Conservation (phyloP, 2,888 invertebrate species). For the Drosophila meridiana region DNA sequence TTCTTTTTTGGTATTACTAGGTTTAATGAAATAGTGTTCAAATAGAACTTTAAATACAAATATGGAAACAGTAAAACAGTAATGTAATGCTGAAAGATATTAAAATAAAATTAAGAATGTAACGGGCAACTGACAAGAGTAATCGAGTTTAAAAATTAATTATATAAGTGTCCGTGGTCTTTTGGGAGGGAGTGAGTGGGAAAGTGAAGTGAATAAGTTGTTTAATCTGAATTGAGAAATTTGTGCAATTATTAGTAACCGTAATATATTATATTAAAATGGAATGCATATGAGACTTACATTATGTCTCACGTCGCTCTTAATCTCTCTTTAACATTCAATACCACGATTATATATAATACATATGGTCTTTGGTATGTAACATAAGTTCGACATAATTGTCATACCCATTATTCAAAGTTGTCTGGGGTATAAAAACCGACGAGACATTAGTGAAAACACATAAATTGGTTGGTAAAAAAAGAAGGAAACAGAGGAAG, state of each 20-base stretch:
- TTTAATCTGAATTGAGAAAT: too few relatives aligned
- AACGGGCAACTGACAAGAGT: too few relatives aligned
- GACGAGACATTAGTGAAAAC: constrained; percentile 7
- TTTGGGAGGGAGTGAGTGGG: too few relatives aligned
- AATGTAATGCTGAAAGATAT: too few relatives aligned
- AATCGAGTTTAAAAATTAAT: too few relatives aligned
- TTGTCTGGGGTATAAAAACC: not conserved
- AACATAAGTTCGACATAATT: not conserved
- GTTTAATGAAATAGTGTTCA: too few relatives aligned
- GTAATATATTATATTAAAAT: not conserved
- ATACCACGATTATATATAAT: not conserved
- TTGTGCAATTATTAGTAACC: not conserved
- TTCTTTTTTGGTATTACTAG: too few relatives aligned
- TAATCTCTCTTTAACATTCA: not conserved
- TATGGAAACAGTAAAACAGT: too few relatives aligned
- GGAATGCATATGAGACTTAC: not conserved
- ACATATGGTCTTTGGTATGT: not conserved
- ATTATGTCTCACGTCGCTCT: not conserved
- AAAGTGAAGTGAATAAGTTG: too few relatives aligned
- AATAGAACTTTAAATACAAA: too few relatives aligned
- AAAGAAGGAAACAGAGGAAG: constrained; percentile 22
- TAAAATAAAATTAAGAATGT: too few relatives aligned
- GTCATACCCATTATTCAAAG: not conserved
- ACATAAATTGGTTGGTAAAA: constrained; percentile 14
- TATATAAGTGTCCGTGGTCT: too few relatives aligned